A percentile compares a stretch with the other conserved stretches of the same genome.
These are phyloP conservation scores for Hipparchia sbordonii DNA, from an alignment of 2,888 invertebrate species.

Conservation along the genomic window DNA sequence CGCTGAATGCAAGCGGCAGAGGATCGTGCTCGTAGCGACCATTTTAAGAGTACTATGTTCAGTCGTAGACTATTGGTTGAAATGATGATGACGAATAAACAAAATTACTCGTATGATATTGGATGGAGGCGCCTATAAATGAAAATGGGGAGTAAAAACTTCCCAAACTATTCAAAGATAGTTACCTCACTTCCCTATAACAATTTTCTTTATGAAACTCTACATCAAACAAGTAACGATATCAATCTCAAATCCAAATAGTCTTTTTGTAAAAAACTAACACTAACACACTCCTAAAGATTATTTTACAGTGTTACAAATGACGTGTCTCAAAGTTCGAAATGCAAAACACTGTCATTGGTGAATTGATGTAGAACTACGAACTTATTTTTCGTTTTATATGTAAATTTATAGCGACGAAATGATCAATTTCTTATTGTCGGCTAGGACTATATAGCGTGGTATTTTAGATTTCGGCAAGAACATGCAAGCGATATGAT, in stretches of 20 bases:
- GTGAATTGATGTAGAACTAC: slow-evolving; percentile 14
- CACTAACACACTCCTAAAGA: slow-evolving; percentile 11
- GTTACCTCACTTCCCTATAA: too few relatives aligned
- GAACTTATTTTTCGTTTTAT: slow-evolving; percentile 50
- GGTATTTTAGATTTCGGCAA: slow-evolving; percentile 35
- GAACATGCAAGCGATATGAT: slow-evolving; percentile 40
- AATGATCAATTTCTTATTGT: slow-evolving; percentile 15
- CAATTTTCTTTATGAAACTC: too few relatives aligned
- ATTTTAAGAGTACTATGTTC: too few relatives aligned
- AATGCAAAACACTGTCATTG: slow-evolving; percentile 35
- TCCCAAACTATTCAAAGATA: too few relatives aligned
- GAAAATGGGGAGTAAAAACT: too few relatives aligned
- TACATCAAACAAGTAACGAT: too few relatives aligned
- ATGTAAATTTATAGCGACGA: slow-evolving; percentile 48
- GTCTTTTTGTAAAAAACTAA: slow-evolving; percentile 7
- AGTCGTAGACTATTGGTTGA: too few relatives aligned
- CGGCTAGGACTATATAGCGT: slow-evolving; percentile 27
- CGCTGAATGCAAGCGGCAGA: too few relatives aligned
- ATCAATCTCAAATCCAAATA: slow-evolving; percentile 2
- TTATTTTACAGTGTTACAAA: slow-evolving; percentile 27
- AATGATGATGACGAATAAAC: too few relatives aligned
- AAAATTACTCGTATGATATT: too few relatives aligned
- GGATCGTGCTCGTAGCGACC: too few relatives aligned
- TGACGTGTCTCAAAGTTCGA: slow-evolving; percentile 31
- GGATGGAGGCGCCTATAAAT: too few relatives aligned